phyloP scores from a whole-genome alignment of 2,113 vertebrate genomes.

The Vanacampus margaritifer region DNA sequence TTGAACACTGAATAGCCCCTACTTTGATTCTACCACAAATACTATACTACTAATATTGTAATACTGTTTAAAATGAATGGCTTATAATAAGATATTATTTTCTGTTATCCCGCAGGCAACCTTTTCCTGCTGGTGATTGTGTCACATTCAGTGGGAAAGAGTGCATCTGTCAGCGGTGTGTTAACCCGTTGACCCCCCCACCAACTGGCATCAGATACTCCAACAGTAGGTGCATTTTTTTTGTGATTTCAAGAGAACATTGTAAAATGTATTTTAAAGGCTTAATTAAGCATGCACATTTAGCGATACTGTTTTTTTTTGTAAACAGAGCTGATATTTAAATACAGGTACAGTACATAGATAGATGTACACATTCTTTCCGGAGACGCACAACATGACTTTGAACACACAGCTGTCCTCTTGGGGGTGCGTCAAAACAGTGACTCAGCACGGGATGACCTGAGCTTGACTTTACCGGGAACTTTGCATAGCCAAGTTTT shows the following conservation, averaged over 20 bases:
- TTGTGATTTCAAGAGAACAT: neutral
- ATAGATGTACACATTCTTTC: neutral
- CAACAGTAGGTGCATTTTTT: slow-evolving; percentile 79
- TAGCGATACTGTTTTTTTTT: neutral
- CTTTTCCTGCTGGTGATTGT: slow-evolving; percentile 89
- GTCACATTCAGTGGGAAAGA: slow-evolving; percentile 96
- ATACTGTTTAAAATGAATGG: too few relatives aligned
- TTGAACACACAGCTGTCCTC: slow-evolving; percentile 6
- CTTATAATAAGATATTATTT: too few relatives aligned
- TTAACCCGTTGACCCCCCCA: slow-evolving; percentile 79
- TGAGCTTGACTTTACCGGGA: slow-evolving; percentile 9
- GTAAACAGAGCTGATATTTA: neutral
- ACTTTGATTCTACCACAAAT: neutral
- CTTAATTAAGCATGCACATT: neutral
- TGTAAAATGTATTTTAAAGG: neutral
- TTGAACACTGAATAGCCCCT: neutral
- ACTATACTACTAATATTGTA: too few relatives aligned
- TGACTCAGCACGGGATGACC: slow-evolving; percentile 3
- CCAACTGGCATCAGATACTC: slow-evolving; percentile 74
- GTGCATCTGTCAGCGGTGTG: slow-evolving; percentile 90
- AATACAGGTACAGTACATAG: neutral
- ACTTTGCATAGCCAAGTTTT: slow-evolving; percentile 20
- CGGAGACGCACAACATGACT: slow-evolving; percentile 4
- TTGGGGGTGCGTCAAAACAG: slow-evolving; percentile 1
- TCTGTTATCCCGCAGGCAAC: slow-evolving; percentile 69